Base-by-base conservation (phyloP, 2,113 vertebrate genomes). In the Romanogobio albipinnatus region DNA sequence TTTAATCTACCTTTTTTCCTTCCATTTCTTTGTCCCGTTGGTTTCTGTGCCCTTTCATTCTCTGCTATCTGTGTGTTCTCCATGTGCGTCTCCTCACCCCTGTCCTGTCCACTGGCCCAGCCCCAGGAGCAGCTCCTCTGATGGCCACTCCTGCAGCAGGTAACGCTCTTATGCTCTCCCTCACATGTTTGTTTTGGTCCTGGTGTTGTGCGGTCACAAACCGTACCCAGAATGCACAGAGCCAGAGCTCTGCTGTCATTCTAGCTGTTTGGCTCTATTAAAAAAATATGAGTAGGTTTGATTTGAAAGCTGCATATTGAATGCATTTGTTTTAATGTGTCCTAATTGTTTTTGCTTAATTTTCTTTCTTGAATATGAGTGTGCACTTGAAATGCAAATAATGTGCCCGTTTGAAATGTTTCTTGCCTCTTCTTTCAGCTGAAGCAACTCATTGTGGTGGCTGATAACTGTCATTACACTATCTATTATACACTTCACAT, bases 101-200 rank as follows among this genome's bases (percentile, higher is more conserved):
- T 95, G 94, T 95, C 94, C 93, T 94, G 95, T 94, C 94, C 93
- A 92, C 94, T 95, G 94, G 94, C 94, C 93, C 93, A 94, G 91
- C 94, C 90, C 92, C 94, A 89, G 94, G 94, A 95, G 92, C 94
- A 81, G 93, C 94, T 93, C 91, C 95, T 93, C 93, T 94, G 93
- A 94, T 92, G 87, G 82, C 87, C 93, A 93, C 93, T 91, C 87
- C 94, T 93, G 91, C 91, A 91, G 92, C 94, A 95, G 95, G 95
- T 95, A 95, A 95, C 87, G 79, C 91, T 92, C 93, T 89, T 91
- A 92, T 88, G 91, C 90, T 93, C 93, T 93, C 89, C 91, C 90
- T 91, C 86, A 91, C 88, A 92, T 88, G 91, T 90, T 88, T 87
- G 88, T 82, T 91, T 92, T 91, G 88, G 89, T 88, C 89, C 91